phyloP scores from a whole-genome alignment of 2,797 vertebrate species.

The Echiichthys vipera region DNA sequence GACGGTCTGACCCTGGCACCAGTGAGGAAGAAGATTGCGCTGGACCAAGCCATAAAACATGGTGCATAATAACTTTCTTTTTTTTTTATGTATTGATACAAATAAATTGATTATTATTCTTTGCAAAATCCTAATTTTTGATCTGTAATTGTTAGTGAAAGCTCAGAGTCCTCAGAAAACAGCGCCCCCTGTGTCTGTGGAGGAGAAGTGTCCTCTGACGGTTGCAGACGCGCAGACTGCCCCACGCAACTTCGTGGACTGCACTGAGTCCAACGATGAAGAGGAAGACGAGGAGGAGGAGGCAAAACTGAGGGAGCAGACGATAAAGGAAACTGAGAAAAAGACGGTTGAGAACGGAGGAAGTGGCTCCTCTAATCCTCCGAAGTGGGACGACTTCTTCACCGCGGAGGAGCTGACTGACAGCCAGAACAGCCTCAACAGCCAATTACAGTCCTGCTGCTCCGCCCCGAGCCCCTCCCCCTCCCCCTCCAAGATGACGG shows the following conservation, averaged over 20 bases:
- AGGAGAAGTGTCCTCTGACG: constrained; percentile 20
- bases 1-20: constrained; percentile 82
- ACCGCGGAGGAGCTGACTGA: constrained; percentile 72
- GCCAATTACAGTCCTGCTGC: constrained; percentile 76
- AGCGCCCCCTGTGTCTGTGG: constrained; percentile 21
- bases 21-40: constrained; percentile 82
- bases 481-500: constrained; percentile 75
- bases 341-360: neutral
- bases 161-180: constrained; percentile 19
- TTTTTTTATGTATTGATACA: neutral
- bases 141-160: constrained; percentile 32
- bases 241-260: constrained; percentile 87
- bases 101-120: too few relatives aligned
- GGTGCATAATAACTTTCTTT: constrained; percentile 33
- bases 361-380: constrained; percentile 39
- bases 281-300: constrained; percentile 80
- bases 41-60: constrained; percentile 21
- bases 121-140: neutral
- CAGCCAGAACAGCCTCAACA: constrained; percentile 81
- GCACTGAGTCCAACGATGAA: constrained; percentile 97
- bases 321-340: neutral
- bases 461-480: constrained; percentile 60
- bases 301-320: neutral
- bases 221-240: constrained; percentile 18
- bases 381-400: constrained; percentile 93